Evolutionary conservation across 2,888 invertebrate genomes (phyloP).

Genomic region (Dimorphilus gyrociliatus): DNA sequence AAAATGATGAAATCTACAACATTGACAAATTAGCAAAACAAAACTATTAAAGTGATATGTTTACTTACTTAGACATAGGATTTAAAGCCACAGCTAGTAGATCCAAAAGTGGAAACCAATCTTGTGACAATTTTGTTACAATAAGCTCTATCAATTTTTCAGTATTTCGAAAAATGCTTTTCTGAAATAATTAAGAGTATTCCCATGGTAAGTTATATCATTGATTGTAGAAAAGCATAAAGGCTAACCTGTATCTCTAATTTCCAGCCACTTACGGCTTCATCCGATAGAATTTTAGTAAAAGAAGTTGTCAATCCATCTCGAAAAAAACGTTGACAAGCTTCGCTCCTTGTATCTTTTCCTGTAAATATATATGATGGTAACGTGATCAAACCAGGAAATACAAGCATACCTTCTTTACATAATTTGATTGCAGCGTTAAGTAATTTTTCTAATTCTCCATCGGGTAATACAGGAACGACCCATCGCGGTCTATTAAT

Average conservation of each 20-base stretch:
- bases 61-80: conserved; percentile 73
- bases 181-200: conserved; percentile 21
- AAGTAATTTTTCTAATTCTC: conserved; percentile 77
- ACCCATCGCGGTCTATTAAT: conserved; percentile 91
- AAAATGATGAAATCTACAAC: not conserved
- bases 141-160: conserved; percentile 78
- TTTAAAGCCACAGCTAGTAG: conserved; percentile 81
- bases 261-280: conserved; percentile 94
- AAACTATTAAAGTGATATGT: too few species aligned
- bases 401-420: conserved; percentile 50
- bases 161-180: conserved; percentile 81
- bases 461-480: conserved; percentile 86
- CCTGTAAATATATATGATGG: conserved; percentile 45
- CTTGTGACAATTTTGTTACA: conserved; percentile 73
- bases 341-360: conserved; percentile 67
- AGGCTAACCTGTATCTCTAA: conserved; percentile 65
- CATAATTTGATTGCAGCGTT: conserved; percentile 74
- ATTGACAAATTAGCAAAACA: not conserved
- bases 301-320: conserved; percentile 85
- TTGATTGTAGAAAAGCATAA: not conserved
- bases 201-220: not conserved
- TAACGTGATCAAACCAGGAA: too few species aligned
- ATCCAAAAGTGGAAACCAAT: conserved; percentile 74
- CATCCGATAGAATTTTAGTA: conserved; percentile 88
- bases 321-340: conserved; percentile 82